Base-by-base conservation (phyloP, 2,888 invertebrate genomes). In the Rhorus exstirpatorius region DNA sequence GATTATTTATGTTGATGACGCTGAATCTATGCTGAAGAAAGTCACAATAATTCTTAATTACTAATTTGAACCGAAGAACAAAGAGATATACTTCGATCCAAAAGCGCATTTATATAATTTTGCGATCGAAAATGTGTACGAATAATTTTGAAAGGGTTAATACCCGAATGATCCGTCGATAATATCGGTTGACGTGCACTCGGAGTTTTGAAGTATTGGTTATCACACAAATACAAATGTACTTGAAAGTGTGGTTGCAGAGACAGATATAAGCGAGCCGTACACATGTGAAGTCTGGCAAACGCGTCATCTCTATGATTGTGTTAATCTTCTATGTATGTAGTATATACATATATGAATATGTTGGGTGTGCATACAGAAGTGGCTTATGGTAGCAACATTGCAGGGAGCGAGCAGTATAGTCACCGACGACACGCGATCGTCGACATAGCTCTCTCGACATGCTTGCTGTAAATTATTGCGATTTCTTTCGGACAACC, bases 401-500 rank as follows among this genome's bases (percentile, higher is more conserved):
- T 63, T 86, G 86, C 86, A 82, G 86, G 84, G 80, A 78, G 76
- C 63, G 75, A 68, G 68, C 83, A 87, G 85, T 86, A n/a, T n/a
- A 68, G 74, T 49, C 65, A 67, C 3, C 53, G 80, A 77, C 89
- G 89, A 90, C 92, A 92, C 92, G 91, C 92, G 90, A 92, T 90
- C 91, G 87, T 88, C 87, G 89, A 88, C 89, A 83, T 80, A 83
- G 88, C 87, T 86, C 90, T 88, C 89, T 81, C 61, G 70, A 77
- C 68, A 46, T 70, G 74, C 80, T 83, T 84, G 84, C 87, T 88
- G 90, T 92, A 92, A 92, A 91, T 92, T 91, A 92, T 92, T 88
- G 88, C 89, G 86, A 90, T 91, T 92, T 92, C 92, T 92, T 91
- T 90, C 87, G 88, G 88, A 88, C 90, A 89, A 90, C 90, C 90